These are phyloP conservation scores for Sinelater perroti DNA, from an alignment of 2,888 invertebrate genomes.

Conservation along the genomic window DNA sequence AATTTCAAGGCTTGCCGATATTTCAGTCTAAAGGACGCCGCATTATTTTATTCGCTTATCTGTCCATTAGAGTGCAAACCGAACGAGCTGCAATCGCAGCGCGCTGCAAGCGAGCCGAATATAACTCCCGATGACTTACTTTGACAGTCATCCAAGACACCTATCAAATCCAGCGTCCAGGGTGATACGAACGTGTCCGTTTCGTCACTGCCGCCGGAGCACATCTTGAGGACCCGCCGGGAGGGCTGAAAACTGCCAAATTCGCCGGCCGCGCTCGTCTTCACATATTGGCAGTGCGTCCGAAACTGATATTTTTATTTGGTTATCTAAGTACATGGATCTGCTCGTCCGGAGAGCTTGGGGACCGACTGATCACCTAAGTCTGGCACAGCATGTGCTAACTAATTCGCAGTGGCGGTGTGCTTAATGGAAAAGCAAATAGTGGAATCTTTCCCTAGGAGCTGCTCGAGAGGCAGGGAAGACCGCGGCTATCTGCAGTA, in stretches of 20 bases:
- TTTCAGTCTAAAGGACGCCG: no score
- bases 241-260: not conserved
- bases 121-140: conserved; percentile 20
- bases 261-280: conserved; percentile 4
- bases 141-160: conserved; percentile 20
- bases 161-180: conserved; percentile 23
- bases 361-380: conserved; percentile 5
- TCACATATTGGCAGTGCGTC: conserved; percentile 22
- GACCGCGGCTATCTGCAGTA: no score
- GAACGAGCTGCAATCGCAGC: no score
- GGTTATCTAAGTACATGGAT: conserved; percentile 23
- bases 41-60: no score
- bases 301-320: conserved; percentile 31
- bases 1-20: no score
- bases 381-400: no score
- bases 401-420: no score
- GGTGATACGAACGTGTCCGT: conserved; percentile 22
- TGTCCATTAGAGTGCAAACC: no score
- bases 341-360: conserved; percentile 24
- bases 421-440: no score
- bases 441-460: no score
- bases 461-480: no score
- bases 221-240: conserved; percentile 11
- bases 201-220: conserved; percentile 12
- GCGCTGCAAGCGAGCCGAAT: no score